These are phyloP conservation scores for Pyrrhura leucotis DNA, from an alignment of 2,797 vertebrate species.

Conservation along the genomic window DNA sequence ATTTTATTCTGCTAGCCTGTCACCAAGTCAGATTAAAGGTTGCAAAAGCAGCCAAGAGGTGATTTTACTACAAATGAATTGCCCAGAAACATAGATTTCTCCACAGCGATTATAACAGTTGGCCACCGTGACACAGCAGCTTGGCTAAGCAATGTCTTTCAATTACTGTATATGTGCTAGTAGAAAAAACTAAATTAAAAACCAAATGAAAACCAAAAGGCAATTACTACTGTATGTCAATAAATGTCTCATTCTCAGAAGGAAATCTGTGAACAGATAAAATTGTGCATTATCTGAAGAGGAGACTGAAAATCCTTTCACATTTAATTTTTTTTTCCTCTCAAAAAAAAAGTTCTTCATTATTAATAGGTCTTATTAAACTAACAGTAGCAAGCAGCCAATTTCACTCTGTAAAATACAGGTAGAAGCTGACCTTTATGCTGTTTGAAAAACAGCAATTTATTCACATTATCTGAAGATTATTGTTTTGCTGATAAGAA, in stretches of 20 bases:
- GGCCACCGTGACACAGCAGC: background rate
- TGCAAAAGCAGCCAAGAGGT: background rate
- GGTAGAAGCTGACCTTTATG: conserved; percentile 28
- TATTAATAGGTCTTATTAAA: conserved; percentile 39
- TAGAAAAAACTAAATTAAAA: background rate
- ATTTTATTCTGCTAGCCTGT: background rate
- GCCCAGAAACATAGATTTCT: background rate
- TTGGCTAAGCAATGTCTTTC: background rate
- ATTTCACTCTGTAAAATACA: background rate
- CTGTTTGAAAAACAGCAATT: background rate
- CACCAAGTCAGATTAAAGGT: background rate
- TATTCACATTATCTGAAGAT: conserved; percentile 10
- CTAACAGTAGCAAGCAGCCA: background rate
- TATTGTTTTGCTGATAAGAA: background rate
- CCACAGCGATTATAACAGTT: background rate
- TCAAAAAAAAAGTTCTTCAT: background rate
- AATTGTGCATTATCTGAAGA: background rate
- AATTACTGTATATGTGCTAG: background rate
- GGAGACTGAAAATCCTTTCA: background rate
- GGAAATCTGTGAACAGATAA: background rate
- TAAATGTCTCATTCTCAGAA: background rate
- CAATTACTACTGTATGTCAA: background rate
- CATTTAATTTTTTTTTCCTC: background rate
- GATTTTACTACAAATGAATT: background rate
- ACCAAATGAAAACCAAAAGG: background rate